These are phyloP conservation scores for Lepidurus packardi DNA, from an alignment of 1,140 invertebrate genomes.

Conservation along the genomic window DNA sequence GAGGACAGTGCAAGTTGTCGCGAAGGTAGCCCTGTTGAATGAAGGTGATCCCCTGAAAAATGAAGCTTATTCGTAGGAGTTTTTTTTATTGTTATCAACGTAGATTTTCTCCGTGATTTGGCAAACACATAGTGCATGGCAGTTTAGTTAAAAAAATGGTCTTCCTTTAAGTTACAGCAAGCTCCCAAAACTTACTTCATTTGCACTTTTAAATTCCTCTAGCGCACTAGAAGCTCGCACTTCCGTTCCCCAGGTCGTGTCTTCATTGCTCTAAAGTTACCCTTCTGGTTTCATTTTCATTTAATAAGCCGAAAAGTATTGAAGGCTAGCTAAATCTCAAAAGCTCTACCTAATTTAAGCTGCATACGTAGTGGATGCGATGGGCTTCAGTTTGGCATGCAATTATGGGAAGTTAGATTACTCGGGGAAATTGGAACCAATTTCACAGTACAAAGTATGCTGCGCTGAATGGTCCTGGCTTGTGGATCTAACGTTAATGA, in stretches of 20 bases:
- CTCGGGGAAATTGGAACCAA: slow-evolving; percentile 21
- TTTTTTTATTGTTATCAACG: neutral
- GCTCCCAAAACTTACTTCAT: neutral
- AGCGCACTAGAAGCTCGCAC: slow-evolving; percentile 16
- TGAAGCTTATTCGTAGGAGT: neutral
- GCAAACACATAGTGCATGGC: neutral
- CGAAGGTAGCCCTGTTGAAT: neutral
- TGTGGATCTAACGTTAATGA: slow-evolving; percentile 12
- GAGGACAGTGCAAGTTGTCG: slow-evolving; percentile 11
- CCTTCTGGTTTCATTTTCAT: neutral
- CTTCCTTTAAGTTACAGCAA: neutral
- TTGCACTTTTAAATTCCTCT: slow-evolving; percentile 23
- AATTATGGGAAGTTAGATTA: slow-evolving; percentile 22
- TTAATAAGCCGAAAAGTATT: slow-evolving; percentile 16
- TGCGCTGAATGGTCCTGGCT: neutral
- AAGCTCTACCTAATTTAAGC: neutral
- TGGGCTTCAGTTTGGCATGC: neutral
- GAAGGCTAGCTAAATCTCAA: neutral
- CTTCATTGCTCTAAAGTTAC: neutral
- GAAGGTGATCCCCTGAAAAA: neutral
- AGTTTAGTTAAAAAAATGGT: neutral
- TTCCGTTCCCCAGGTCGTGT: neutral
- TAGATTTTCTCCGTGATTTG: neutral
- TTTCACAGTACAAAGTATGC: slow-evolving; percentile 22
- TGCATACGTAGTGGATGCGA: neutral